These are phyloP conservation scores for Crotalus tigris DNA, from an alignment of 2,113 vertebrate species.

Conservation along the genomic window DNA sequence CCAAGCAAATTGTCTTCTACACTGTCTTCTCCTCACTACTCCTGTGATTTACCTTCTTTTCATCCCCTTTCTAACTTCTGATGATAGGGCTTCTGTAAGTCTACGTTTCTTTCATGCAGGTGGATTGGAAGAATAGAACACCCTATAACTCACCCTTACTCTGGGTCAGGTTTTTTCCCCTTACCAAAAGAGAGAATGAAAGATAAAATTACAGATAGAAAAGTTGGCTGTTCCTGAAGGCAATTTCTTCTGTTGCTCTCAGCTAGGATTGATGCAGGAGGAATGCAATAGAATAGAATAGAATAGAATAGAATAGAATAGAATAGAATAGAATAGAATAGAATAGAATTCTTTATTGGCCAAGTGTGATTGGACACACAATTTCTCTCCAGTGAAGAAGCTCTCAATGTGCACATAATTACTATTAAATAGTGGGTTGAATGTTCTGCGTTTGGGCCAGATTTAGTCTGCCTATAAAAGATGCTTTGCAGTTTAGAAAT, in stretches of 20 bases:
- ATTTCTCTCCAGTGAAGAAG: not conserved
- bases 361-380: not conserved
- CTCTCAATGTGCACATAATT: not conserved
- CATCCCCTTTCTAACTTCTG: slow-evolving; percentile 51
- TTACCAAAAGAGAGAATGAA: not conserved
- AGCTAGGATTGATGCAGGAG: accelerated
- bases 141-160: accelerated
- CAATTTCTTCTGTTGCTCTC: not conserved
- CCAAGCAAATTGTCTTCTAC: not conserved
- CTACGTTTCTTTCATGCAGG: slow-evolving; percentile 39
- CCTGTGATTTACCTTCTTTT: slow-evolving; percentile 35
- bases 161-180: not conserved
- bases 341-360: not conserved
- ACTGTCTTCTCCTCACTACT: slow-evolving; percentile 40
- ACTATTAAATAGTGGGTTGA: not conserved
- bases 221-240: not conserved
- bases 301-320: not conserved
- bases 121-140: slow-evolving; percentile 5
- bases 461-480: not conserved
- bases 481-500: not conserved
- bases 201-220: not conserved
- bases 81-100: slow-evolving; percentile 28
- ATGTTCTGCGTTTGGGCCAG: not conserved
- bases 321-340: not conserved
- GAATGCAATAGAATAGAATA: not conserved